Evolutionary conservation across 2,888 invertebrate species (phyloP).

Genomic region (Oscheius onirici): DNA sequence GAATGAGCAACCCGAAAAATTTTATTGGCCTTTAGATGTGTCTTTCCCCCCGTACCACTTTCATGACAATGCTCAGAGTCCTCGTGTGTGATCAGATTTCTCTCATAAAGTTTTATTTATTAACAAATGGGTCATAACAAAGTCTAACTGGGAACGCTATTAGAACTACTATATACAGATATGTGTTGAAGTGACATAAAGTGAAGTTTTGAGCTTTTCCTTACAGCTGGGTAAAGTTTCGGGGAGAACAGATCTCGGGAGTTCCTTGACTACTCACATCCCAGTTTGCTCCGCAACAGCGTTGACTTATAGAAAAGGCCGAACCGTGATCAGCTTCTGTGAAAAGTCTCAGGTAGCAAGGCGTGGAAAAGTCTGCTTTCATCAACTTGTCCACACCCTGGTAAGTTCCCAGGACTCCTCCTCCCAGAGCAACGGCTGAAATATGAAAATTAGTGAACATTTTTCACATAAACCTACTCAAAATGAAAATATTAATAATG

Average conservation of each 20-base stretch:
- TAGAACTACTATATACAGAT: constrained; percentile 18
- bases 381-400: constrained; percentile 56
- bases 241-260: constrained; percentile 28
- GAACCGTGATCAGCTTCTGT: constrained; percentile 25
- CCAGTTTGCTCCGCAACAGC: constrained; percentile 32
- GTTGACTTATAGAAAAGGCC: constrained; percentile 27
- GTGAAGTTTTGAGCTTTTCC: background rate
- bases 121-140: background rate
- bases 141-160: background rate
- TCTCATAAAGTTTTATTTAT: constrained; percentile 15
- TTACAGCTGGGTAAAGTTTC: constrained; percentile 7
- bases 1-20: constrained; percentile 63
- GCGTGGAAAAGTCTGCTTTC: constrained; percentile 57
- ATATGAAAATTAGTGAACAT: background rate
- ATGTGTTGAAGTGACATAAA: constrained; percentile 15
- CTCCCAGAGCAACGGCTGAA: constrained; percentile 56
- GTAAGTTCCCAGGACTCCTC: constrained; percentile 62
- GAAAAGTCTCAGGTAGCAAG: constrained; percentile 60
- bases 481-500: constrained; percentile 55
- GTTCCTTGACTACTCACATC: constrained; percentile 27
- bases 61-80: constrained; percentile 1
- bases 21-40: constrained; percentile 42
- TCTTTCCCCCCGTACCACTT: background rate
- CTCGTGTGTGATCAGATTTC: constrained; percentile 10
- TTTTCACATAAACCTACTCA: background rate